Evolutionary conservation across 2,888 invertebrate genomes (phyloP).

Genomic region (Diarsia rubi): DNA sequence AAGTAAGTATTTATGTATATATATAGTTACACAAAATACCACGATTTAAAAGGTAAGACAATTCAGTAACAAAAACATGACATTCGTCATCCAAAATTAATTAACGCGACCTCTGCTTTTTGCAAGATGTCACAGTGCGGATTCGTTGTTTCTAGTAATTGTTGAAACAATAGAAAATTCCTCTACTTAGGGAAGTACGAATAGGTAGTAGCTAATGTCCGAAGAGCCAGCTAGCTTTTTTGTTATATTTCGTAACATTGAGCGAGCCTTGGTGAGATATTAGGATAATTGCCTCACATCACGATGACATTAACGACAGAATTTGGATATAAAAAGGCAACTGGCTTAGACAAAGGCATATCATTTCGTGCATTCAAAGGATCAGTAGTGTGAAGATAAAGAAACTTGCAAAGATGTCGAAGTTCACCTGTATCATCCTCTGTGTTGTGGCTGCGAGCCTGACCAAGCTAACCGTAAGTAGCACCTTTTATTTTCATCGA

Average conservation of each 20-base stretch:
- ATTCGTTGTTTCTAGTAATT: conserved; percentile 25
- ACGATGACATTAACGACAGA: conserved; percentile 53
- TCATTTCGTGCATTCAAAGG: conserved; percentile 41
- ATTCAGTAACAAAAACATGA: background rate
- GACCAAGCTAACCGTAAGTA: conserved; percentile 60
- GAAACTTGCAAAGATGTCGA: conserved; percentile 53
- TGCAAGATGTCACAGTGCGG: conserved; percentile 4
- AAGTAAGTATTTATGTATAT: too few relatives aligned
- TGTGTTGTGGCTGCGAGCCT: conserved; percentile 61
- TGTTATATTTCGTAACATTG: conserved; percentile 57
- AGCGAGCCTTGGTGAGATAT: conserved; percentile 59
- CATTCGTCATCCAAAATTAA: conserved; percentile 8
- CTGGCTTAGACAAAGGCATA: conserved; percentile 42
- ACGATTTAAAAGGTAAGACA: background rate
- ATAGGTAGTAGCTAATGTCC: conserved; percentile 27
- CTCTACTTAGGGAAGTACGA: conserved; percentile 43
- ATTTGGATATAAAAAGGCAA: conserved; percentile 57
- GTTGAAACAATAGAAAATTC: conserved; percentile 64
- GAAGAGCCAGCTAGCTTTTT: conserved; percentile 57
- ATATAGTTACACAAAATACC: background rate
- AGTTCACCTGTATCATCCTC: conserved; percentile 51
- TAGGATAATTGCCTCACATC: conserved; percentile 61
- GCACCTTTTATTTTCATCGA: background rate
- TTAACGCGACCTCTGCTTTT: conserved; percentile 18
- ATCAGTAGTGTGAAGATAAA: conserved; percentile 36